A percentile compares a stretch with the other conserved stretches of the same genome.
These are phyloP conservation scores for Phalanger gymnotis DNA, from an alignment of 2,797 vertebrate genomes.

Conservation along the genomic window DNA sequence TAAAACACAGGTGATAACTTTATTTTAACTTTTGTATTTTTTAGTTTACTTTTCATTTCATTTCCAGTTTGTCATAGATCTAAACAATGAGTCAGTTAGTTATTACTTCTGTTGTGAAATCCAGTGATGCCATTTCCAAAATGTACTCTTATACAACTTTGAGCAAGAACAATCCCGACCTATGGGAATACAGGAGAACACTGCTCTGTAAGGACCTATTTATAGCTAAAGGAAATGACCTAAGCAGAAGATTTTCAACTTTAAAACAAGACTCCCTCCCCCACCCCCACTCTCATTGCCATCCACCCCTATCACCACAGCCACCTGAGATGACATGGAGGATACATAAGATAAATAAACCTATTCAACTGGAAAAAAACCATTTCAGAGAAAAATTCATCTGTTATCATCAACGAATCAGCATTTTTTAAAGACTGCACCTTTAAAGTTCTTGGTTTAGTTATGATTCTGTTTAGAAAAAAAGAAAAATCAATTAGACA, in stretches of 20 bases:
- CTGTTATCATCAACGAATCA: slow-evolving; percentile 65
- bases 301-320: neutral
- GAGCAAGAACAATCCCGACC: neutral
- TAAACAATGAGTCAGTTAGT: neutral
- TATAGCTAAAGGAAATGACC: neutral
- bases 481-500: neutral
- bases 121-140: neutral
- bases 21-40: neutral
- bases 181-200: neutral
- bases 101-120: neutral
- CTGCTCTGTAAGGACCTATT: neutral
- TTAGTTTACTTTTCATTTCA: neutral
- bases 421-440: slow-evolving; percentile 56
- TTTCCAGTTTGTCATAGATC: neutral
- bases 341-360: slow-evolving; percentile 60
- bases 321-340: slow-evolving; percentile 6
- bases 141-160: neutral
- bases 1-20: neutral
- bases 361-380: slow-evolving; percentile 51
- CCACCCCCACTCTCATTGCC: neutral
- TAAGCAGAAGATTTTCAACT: neutral
- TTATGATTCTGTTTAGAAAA: slow-evolving; percentile 57
- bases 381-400: slow-evolving; percentile 44
- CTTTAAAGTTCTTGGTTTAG: slow-evolving; percentile 31
- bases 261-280: neutral